Conservation (phyloP, 2,113 vertebrate species). For the Rhea pennata region DNA sequence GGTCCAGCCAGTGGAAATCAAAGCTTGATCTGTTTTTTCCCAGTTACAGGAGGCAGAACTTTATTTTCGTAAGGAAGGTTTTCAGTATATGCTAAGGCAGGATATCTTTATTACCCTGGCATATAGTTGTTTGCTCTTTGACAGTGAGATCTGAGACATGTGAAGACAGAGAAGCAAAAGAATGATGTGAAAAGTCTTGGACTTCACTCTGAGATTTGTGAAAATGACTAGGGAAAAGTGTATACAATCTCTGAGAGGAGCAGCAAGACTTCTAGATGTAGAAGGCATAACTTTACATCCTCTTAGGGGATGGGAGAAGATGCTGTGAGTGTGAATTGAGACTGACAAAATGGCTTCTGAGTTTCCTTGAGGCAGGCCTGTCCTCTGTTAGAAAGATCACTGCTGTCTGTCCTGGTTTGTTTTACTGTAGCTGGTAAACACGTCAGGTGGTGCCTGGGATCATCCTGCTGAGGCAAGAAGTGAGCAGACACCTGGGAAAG, state of each 20-base stretch:
- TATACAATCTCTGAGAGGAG: fast-evolving
- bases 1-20: background rate
- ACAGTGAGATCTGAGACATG: fast-evolving
- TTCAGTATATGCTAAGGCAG: fast-evolving
- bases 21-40: background rate
- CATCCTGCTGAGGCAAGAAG: background rate
- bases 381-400: fast-evolving
- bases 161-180: background rate
- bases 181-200: fast-evolving
- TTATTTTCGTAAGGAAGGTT: background rate
- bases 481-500: background rate
- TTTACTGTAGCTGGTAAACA: fast-evolving
- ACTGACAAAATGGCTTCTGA: fast-evolving
- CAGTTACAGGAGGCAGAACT: background rate
- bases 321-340: background rate
- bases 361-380: background rate
- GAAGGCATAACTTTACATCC: fast-evolving
- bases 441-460: background rate
- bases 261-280: background rate
- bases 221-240: fast-evolving
- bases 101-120: background rate
- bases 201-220: background rate
- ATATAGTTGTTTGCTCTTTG: background rate
- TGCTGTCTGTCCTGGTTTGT: background rate
- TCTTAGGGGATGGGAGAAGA: background rate